These are phyloP conservation scores for Condylura cristata DNA, from an alignment of 2,113 vertebrate species.

Conservation along the genomic window DNA sequence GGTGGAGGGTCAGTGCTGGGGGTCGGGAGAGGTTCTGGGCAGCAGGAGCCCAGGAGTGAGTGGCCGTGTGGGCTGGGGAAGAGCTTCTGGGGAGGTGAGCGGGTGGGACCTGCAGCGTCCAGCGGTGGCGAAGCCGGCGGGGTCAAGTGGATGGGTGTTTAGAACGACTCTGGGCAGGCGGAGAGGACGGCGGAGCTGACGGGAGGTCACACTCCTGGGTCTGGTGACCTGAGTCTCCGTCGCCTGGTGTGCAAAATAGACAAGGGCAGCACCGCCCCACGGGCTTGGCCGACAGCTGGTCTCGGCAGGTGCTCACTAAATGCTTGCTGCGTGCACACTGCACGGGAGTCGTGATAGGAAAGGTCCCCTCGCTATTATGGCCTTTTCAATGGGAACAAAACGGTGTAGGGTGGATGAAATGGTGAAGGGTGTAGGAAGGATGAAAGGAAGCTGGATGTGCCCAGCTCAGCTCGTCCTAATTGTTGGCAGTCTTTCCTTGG, in stretches of 20 bases:
- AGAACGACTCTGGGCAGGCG: background rate
- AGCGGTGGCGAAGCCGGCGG: background rate
- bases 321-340: no score
- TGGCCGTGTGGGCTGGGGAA: no score
- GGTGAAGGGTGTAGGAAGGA: no score
- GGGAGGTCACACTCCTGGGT: background rate
- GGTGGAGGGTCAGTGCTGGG: background rate
- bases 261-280: no score
- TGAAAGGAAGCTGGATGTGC: background rate
- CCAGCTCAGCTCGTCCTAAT: background rate
- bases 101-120: background rate
- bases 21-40: no score
- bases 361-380: background rate
- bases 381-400: background rate
- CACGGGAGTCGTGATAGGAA: no score
- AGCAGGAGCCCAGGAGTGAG: background rate
- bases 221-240: background rate
- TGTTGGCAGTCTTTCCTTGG: background rate
- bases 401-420: background rate
- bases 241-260: no score
- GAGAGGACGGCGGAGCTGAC: background rate
- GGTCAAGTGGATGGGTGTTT: background rate
- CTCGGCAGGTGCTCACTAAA: no score
- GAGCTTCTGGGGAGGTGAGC: background rate
- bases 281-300: no score